These are phyloP conservation scores for Mormoops blainvillei DNA, from an alignment of 2,113 vertebrate species.

Conservation along the genomic window DNA sequence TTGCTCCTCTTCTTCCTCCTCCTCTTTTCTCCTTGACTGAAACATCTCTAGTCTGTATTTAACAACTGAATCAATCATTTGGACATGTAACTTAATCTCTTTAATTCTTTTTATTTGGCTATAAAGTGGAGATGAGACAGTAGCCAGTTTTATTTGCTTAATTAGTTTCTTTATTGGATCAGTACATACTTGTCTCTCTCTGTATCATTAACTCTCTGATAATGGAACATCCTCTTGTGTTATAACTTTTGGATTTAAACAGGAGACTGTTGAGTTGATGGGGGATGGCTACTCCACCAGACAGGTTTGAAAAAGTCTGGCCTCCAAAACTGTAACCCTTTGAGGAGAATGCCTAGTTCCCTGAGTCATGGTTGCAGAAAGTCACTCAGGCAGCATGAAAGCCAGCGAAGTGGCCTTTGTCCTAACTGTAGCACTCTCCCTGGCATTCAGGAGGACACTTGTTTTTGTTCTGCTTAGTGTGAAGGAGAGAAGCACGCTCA, in stretches of 20 bases:
- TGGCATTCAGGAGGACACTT: neutral
- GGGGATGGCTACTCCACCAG: neutral
- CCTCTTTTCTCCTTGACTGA: neutral
- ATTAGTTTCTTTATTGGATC: neutral
- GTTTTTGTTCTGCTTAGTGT: slow-evolving; percentile 3
- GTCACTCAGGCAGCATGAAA: neutral
- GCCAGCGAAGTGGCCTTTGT: neutral
- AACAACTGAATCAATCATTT: neutral
- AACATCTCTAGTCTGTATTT: neutral
- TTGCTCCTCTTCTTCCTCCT: neutral
- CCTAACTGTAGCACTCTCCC: neutral
- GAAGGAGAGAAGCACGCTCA: neutral
- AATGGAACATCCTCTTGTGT: neutral
- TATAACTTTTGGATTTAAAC: neutral
- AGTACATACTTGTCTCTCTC: neutral
- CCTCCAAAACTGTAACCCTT: neutral
- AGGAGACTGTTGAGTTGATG: neutral
- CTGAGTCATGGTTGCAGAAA: neutral
- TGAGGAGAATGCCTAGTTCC: neutral
- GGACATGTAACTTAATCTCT: neutral
- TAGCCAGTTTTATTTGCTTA: neutral
- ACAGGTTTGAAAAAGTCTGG: neutral
- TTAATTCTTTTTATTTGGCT: neutral
- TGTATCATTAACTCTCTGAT: neutral
- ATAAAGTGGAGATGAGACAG: neutral